Base-by-base conservation (phyloP, 2,888 invertebrate genomes). In the Phragmatobia fuliginosa region DNA sequence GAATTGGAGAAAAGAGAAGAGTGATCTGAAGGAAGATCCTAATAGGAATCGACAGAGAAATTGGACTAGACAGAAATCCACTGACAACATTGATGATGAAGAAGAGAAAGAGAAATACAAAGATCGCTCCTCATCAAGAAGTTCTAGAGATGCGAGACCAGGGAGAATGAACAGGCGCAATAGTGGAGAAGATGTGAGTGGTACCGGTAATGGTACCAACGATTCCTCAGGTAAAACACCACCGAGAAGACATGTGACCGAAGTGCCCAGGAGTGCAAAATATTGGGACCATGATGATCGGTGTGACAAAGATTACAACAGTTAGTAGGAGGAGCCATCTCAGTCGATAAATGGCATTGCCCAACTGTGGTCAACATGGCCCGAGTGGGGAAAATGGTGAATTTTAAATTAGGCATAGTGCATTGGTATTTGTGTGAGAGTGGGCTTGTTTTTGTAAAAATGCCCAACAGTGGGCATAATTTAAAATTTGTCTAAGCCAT, bases 201-300 rank as follows among this genome's bases (percentile, higher is more conserved):
- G 71, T 0, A 69, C n/a, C 1, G 62, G 71, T 0, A 69, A 73
- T 16, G 60, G 38, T 7, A 52, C 71, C 60, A 67, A 63, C 58
- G 56, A 71, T 36, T 65, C 71, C 6, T 68, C 78, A 0, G 85
- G 81, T 0, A 92, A 89, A 67, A 87, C 90, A 0, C 90, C 90
- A 0, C 88, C 88, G 0, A 76, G 90, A 4, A 84, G 92, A 38
- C 93, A 93, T 36, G 94, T 92, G 0, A 88, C 90, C 0, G 94
- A 94, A 7, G 94, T 94, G 0, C 94, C 94, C 0, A 82, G 94
- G 60, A 94, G 90, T 75, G 88, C 92, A 1, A 94, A 94, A 67
- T 95, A 95, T 58, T 95, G 95, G 95, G 94, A 94, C 76, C 95
- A 95, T 33, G 95, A 95, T 58, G 95, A 95, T 28, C 80, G 95